These are phyloP conservation scores for Coelogynopora nodosa DNA, from an alignment of 2,888 invertebrate species.

Conservation along the genomic window DNA sequence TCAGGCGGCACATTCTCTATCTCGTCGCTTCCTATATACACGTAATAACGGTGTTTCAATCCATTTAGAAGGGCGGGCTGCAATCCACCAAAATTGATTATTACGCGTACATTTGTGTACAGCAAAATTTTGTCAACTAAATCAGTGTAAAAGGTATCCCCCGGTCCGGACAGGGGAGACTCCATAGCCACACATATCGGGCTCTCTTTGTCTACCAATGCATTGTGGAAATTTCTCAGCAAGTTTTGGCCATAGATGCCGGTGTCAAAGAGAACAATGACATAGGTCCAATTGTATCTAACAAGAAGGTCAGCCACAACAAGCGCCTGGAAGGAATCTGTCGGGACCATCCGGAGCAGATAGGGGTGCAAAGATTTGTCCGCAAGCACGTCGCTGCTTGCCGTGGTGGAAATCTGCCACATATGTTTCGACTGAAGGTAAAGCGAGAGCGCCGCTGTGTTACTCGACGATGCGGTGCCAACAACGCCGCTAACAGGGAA, in stretches of 20 bases:
- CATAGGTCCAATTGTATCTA: slow-evolving; percentile 39
- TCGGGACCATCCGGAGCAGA: slow-evolving; percentile 22
- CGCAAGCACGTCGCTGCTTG: neutral
- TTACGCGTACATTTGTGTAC: neutral
- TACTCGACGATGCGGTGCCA: neutral
- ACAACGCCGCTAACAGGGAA: neutral
- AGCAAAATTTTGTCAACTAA: neutral
- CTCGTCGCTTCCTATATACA: neutral
- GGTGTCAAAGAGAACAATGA: slow-evolving; percentile 18
- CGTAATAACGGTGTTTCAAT: neutral
- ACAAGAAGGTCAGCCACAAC: slow-evolving; percentile 24
- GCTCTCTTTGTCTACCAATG: neutral
- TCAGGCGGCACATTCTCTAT: neutral
- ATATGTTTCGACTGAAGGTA: neutral
- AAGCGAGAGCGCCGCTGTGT: neutral
- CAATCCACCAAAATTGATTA: neutral
- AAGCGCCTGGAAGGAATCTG: slow-evolving; percentile 1
- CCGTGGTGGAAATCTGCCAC: slow-evolving; percentile 11
- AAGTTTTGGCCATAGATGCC: slow-evolving; percentile 1
- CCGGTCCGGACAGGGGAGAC: neutral
- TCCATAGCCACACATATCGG: neutral
- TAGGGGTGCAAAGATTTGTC: neutral
- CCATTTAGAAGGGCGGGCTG: neutral
- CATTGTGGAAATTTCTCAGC: neutral
- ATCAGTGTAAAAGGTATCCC: neutral